Percentiles rank a stretch among this genome's conserved stretches.
These are phyloP conservation scores for Aegotheles bennettii DNA, from an alignment of 2,113 vertebrate genomes.

Conservation along the genomic window DNA sequence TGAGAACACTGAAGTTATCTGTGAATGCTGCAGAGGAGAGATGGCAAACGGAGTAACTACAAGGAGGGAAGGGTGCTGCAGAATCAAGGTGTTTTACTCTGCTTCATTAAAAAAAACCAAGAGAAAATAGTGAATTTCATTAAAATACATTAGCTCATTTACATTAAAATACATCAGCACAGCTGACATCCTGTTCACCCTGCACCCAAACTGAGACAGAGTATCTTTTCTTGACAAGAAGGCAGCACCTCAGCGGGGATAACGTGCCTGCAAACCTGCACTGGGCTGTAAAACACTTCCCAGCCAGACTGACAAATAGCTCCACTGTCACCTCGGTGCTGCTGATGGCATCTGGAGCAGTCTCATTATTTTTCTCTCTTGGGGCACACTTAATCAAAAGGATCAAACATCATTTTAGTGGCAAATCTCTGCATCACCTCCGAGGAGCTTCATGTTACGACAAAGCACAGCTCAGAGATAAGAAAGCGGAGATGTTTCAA, in stretches of 20 bases:
- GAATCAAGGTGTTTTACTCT: background rate
- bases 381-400: background rate
- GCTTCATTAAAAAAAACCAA: background rate
- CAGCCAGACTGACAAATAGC: background rate
- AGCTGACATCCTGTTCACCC: background rate
- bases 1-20: conserved; percentile 75
- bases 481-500: background rate
- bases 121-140: fast-evolving
- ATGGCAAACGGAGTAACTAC: background rate
- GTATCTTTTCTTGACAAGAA: background rate
- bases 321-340: background rate
- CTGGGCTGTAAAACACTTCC: background rate
- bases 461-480: background rate
- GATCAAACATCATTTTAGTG: background rate
- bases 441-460: background rate
- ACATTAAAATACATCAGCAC: background rate
- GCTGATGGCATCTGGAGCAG: background rate
- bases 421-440: background rate
- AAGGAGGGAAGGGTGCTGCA: background rate
- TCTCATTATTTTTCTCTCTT: background rate
- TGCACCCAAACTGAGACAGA: background rate
- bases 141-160: background rate
- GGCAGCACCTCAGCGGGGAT: background rate
- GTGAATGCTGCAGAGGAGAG: conserved; percentile 74
- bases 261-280: fast-evolving